phyloP scores from a whole-genome alignment of 2,888 invertebrate genomes.

The Agonopterix subpropinquella region DNA sequence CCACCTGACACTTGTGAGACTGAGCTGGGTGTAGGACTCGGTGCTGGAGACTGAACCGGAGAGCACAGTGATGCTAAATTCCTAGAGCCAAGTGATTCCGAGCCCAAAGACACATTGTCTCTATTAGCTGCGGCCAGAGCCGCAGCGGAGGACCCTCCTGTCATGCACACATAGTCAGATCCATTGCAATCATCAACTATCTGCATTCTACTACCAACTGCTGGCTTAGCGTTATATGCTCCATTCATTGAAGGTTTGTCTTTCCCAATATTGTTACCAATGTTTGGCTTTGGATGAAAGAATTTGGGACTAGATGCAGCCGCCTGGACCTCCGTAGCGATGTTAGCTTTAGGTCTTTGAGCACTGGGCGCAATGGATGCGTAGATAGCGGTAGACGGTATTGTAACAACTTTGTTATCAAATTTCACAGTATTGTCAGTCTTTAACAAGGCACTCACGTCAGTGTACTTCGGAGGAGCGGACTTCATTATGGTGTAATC shows the following conservation, averaged over 20 bases:
- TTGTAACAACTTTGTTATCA: constrained; percentile 62
- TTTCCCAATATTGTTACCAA: constrained; percentile 72
- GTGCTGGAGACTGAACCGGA: constrained; percentile 74
- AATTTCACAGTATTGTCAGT: constrained; percentile 50
- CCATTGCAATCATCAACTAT: constrained; percentile 83
- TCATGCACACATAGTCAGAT: constrained; percentile 90
- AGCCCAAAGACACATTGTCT: constrained; percentile 54
- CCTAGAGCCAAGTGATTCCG: constrained; percentile 54
- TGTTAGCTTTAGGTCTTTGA: constrained; percentile 69
- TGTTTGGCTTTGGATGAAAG: constrained; percentile 72
- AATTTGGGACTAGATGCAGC: constrained; percentile 72
- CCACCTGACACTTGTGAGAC: constrained; percentile 78
- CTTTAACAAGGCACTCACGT: constrained; percentile 59
- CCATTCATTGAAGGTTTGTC: constrained; percentile 56
- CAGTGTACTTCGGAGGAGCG: constrained; percentile 66
- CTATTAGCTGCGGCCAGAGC: constrained; percentile 60
- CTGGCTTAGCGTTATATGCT: constrained; percentile 40
- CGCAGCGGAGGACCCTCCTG: constrained; percentile 78
- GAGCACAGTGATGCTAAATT: constrained; percentile 66
- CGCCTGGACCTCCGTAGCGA: constrained; percentile 73
- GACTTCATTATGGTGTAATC: constrained; percentile 70
- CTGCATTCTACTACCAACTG: constrained; percentile 53
- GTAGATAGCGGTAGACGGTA: constrained; percentile 70
- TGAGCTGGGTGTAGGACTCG: constrained; percentile 79
- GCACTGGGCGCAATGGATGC: constrained; percentile 73